Conservation (phyloP, 2,888 invertebrate species). For the Heliconius charithonia region DNA sequence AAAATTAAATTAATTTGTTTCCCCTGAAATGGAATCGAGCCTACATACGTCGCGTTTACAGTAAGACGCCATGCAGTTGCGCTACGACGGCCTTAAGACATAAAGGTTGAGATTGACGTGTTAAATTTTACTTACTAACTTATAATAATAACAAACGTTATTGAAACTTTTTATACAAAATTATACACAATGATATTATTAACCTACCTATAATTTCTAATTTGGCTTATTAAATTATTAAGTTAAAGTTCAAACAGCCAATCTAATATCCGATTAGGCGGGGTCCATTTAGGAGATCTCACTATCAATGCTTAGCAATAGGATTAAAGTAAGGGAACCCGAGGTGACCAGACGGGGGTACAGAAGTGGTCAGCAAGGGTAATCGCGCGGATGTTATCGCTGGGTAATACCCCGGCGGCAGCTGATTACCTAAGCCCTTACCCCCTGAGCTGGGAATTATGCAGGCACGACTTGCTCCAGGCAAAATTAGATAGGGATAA, state of each 20-base stretch:
- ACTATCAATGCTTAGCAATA: slow-evolving; percentile 38
- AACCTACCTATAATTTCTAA: neutral
- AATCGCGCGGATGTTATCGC: slow-evolving; percentile 82
- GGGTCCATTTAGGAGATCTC: slow-evolving; percentile 39
- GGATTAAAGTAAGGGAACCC: slow-evolving; percentile 53
- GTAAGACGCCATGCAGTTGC: no score
- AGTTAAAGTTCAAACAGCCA: neutral
- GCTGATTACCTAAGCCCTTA: slow-evolving; percentile 80
- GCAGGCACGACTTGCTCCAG: slow-evolving; percentile 71
- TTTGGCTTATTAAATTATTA: slow-evolving; percentile 3
- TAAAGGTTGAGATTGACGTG: neutral
- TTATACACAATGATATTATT: neutral
- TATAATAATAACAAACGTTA: neutral
- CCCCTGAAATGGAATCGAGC: neutral
- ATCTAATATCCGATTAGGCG: slow-evolving; percentile 39
- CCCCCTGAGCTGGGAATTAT: slow-evolving; percentile 76
- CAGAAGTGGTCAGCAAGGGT: slow-evolving; percentile 75
- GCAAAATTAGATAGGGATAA: slow-evolving; percentile 57
- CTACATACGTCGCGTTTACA: neutral
- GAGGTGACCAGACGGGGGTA: slow-evolving; percentile 65
- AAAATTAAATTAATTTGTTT: no score
- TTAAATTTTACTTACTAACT: neutral
- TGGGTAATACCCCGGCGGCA: slow-evolving; percentile 76
- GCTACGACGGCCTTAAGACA: no score
- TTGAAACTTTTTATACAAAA: neutral